Base-by-base conservation (phyloP, 2,888 invertebrate genomes). In the Athetis lepigone region DNA sequence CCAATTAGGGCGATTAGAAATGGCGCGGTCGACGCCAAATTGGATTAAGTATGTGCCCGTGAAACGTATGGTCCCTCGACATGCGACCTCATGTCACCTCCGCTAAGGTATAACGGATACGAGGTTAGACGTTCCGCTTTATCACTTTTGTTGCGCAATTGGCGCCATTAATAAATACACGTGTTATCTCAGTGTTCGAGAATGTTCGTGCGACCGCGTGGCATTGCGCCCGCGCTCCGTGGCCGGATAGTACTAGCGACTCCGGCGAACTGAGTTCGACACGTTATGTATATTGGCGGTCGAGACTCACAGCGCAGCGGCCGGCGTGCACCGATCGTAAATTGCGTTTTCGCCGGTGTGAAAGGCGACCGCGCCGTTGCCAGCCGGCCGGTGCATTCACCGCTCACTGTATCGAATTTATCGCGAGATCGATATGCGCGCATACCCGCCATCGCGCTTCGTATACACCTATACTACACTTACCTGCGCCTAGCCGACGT, bases 391-490 rank as follows among this genome's bases (percentile, higher is more conserved):
- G 89, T 92, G 91, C 92, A 89, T 92, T 93, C 91, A 92, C 92
- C 92, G 92, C 88, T 88, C 85, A 81, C 87, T 87, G 88, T 89
- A 89, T 91, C 92, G 89, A 92, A 92, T 92, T 92, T 92, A 93
- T 93, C 91, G 89, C 88, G 82, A 86, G 92, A 92, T 93, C 92
- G 89, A 92, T 92, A 91, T 86, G 85, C 83, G 83, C 82, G 77
- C 81, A 82, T 83, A 82, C 80, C 85, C 84, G 85, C 85, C 87
- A 85, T 84, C 85, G 82, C 85, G 77, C 76, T 80, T 80, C 64
- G 79, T 80, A 62, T 78, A 82, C 33, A 33, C 11, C 33, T 33
- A 33, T 33, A 33, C 81, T 33, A 33, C 81, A 78, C 79, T 84
- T 85, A 86, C 86, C 87, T 89, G 89, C 81, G 86, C 85, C 85